Conservation (phyloP, 2,113 vertebrate genomes). For the Nycticebus coucang region DNA sequence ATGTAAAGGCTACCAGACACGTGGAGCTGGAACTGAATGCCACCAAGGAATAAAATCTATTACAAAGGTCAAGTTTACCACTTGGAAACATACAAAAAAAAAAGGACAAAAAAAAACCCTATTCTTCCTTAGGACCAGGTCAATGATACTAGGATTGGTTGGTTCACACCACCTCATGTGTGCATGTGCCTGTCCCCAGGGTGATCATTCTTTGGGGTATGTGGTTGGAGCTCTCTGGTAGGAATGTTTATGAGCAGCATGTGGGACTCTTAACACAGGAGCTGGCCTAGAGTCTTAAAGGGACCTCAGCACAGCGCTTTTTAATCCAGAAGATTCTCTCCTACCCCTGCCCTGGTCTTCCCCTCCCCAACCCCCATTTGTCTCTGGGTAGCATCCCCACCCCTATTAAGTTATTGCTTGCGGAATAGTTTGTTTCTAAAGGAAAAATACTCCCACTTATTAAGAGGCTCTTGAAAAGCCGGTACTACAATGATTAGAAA, state of each 20-base stretch:
- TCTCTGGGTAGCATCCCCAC: conserved; percentile 15
- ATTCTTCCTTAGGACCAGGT: neutral
- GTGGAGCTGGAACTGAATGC: neutral
- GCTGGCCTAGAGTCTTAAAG: neutral
- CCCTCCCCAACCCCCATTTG: neutral
- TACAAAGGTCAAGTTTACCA: neutral
- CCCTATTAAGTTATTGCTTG: neutral
- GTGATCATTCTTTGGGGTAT: neutral
- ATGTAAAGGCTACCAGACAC: neutral
- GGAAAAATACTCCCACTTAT: conserved; percentile 33
- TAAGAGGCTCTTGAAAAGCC: conserved; percentile 56
- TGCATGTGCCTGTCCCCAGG: neutral
- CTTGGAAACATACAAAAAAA: neutral
- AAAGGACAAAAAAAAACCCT: too few species aligned
- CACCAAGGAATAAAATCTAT: neutral
- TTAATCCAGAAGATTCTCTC: conserved; percentile 20
- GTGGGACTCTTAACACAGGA: neutral
- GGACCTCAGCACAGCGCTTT: neutral
- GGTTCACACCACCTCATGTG: neutral
- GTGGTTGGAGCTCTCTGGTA: neutral
- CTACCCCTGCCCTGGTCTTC: neutral
- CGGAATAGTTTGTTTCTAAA: conserved; percentile 10
- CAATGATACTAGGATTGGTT: neutral
- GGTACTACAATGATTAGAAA: conserved; percentile 64
- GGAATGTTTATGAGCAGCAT: neutral